phyloP scores from a whole-genome alignment of 2,797 vertebrate species.

The Bovichtus variegatus region DNA sequence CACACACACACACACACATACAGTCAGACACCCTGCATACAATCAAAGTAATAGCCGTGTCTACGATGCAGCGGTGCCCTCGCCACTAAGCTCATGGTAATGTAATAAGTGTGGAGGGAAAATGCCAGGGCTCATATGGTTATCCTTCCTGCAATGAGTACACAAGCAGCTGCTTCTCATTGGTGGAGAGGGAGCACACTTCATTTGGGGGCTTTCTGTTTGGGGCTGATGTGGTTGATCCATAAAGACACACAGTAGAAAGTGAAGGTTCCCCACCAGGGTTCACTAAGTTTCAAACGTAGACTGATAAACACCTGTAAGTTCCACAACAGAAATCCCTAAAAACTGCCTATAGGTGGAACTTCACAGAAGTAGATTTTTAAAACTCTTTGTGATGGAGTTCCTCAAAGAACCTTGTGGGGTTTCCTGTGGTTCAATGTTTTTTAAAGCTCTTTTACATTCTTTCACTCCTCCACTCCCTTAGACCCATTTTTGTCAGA shows the following conservation, averaged over 20 bases:
- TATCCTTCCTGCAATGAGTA: conserved; percentile 27
- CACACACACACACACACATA: neutral
- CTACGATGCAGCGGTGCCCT: conserved; percentile 46
- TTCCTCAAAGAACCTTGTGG: neutral
- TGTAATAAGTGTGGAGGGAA: conserved; percentile 63
- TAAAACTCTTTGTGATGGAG: neutral
- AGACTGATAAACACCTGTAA: neutral
- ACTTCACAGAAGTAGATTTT: neutral
- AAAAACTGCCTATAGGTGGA: neutral
- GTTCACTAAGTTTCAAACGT: neutral
- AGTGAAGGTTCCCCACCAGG: neutral
- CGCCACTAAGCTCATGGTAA: conserved; percentile 60
- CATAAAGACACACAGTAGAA: neutral
- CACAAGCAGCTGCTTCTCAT: conserved; percentile 69
- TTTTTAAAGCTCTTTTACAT: neutral
- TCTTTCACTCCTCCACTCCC: neutral
- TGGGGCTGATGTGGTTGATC: neutral
- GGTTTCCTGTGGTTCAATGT: neutral
- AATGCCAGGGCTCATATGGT: conserved; percentile 42
- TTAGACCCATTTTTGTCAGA: too few species aligned
- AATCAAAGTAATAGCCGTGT: conserved; percentile 66
- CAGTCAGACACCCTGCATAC: conserved; percentile 28
- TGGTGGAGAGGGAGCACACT: conserved; percentile 37
- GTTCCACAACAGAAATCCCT: neutral
- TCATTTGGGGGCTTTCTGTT: conserved; percentile 16